Percentiles rank a stretch among this genome's conserved stretches.
Evolutionary conservation across 1,140 invertebrate genomes (phyloP).

Genomic region (Caerostris darwini): DNA sequence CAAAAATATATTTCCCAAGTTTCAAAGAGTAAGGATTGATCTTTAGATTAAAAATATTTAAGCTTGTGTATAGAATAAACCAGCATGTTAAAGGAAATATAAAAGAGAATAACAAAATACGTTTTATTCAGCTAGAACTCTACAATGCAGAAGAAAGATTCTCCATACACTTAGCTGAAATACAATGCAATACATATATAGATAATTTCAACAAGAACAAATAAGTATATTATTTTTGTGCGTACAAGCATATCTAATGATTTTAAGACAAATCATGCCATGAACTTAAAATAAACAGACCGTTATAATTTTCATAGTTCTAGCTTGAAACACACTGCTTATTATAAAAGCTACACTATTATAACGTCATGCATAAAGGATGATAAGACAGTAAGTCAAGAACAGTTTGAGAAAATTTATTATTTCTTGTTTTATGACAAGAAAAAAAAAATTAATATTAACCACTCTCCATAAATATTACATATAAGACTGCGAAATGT

Average conservation of each 20-base stretch:
- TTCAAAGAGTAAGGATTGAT: too few species aligned
- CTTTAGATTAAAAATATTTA: too few species aligned
- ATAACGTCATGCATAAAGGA: neutral
- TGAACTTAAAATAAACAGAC: neutral
- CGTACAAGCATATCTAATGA: constrained; percentile 61
- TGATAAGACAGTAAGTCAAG: neutral
- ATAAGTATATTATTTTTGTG: constrained; percentile 51
- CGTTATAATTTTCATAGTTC: neutral
- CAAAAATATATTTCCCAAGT: too few species aligned
- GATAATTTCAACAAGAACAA: constrained; percentile 34
- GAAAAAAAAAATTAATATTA: neutral
- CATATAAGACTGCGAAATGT: neutral
- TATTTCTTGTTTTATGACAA: neutral
- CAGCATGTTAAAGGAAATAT: neutral
- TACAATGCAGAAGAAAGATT: constrained; percentile 66
- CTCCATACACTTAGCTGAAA: constrained; percentile 49
- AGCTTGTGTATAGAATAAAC: too few species aligned
- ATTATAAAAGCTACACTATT: constrained; percentile 39
- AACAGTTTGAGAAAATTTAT: neutral
- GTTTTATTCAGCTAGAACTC: constrained; percentile 55
- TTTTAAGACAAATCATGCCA: neutral
- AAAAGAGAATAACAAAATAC: constrained; percentile 61
- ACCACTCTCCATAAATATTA: neutral
- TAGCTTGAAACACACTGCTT: neutral
- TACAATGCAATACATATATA: constrained; percentile 34